phyloP scores from a whole-genome alignment of 2,797 vertebrate genomes.

The Scolopax rusticola region DNA sequence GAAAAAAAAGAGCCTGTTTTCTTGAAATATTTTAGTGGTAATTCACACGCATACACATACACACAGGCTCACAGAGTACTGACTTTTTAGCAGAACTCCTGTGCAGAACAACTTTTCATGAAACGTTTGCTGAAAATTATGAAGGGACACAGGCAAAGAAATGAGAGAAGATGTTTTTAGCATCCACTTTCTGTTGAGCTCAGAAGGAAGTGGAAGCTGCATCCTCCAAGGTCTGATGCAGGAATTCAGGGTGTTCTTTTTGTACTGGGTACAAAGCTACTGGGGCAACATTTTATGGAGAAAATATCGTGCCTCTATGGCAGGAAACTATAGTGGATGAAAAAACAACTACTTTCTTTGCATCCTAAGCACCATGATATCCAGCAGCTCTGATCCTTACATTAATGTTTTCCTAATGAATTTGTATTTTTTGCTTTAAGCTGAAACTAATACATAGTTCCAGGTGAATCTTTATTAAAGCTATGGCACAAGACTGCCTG shows the following conservation, averaged over 20 bases:
- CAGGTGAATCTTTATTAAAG: background rate
- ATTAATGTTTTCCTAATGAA: background rate
- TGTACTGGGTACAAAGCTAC: background rate
- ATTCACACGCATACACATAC: rapidly evolving
- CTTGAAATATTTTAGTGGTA: background rate
- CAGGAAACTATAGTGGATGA: background rate
- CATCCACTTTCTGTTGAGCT: background rate
- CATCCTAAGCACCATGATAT: background rate
- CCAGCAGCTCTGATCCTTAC: background rate
- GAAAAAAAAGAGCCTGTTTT: background rate
- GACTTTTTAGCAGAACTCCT: background rate
- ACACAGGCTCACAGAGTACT: background rate
- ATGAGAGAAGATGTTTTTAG: background rate
- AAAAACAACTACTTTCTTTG: background rate
- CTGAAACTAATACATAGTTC: background rate
- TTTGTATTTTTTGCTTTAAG: background rate
- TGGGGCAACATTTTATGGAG: background rate
- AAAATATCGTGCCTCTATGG: background rate
- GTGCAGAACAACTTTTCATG: background rate
- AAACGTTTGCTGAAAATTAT: background rate
- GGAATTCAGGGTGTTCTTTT: background rate
- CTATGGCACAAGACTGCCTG: background rate
- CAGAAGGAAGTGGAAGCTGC: background rate
- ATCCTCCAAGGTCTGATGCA: background rate
- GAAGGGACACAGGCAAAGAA: background rate